These are phyloP conservation scores for Tillus elongatus DNA, from an alignment of 2,888 invertebrate species.

Conservation along the genomic window DNA sequence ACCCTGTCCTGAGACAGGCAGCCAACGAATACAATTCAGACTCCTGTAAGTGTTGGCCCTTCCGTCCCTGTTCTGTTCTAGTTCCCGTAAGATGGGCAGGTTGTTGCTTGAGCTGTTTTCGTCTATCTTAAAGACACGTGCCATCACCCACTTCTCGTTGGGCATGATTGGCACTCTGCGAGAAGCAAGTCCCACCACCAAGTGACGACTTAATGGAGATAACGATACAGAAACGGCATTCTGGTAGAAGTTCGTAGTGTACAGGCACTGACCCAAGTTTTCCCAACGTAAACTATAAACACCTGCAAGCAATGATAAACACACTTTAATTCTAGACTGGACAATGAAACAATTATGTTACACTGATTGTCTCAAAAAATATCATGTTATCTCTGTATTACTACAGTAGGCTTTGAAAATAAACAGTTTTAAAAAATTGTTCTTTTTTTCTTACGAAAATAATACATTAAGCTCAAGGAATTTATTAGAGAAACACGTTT, in stretches of 20 bases:
- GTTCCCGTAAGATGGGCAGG: conserved; percentile 51
- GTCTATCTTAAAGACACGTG: conserved; percentile 40
- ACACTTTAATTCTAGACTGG: too few species aligned
- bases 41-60: conserved; percentile 56
- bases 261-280: conserved; percentile 66
- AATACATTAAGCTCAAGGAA: too few species aligned
- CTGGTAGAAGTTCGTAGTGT: conserved; percentile 66
- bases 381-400: too few species aligned
- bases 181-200: conserved; percentile 71
- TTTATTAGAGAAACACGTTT: too few species aligned
- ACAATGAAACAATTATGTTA: too few species aligned
- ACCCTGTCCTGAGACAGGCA: conserved; percentile 74
- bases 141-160: conserved; percentile 45
- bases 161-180: conserved; percentile 51
- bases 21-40: conserved; percentile 78
- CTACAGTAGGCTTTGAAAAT: too few species aligned
- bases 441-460: too few species aligned
- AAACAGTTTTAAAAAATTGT: too few species aligned
- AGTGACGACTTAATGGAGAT: conserved; percentile 70
- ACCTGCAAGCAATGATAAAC: conserved; percentile 44
- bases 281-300: conserved; percentile 72
- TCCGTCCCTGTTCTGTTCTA: conserved; percentile 54
- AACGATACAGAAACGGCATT: conserved; percentile 77
- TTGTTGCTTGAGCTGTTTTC: conserved; percentile 22
- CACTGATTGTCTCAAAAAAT: too few species aligned